These are phyloP conservation scores for Camptogramma bilineatum DNA, from an alignment of 2,888 invertebrate genomes.

Conservation along the genomic window DNA sequence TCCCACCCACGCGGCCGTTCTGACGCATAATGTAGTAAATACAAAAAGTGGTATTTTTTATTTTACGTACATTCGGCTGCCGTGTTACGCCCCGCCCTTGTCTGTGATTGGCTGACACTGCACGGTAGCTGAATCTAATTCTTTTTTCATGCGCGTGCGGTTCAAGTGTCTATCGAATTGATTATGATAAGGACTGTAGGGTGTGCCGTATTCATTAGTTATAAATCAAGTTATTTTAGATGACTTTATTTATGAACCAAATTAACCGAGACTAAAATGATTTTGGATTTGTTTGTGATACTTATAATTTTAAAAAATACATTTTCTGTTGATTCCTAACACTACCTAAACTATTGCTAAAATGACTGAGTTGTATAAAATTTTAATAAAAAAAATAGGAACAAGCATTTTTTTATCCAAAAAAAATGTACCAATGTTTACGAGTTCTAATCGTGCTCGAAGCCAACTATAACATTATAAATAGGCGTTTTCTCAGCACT, in stretches of 20 bases:
- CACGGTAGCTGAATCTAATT: conserved; percentile 70
- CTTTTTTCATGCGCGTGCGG: conserved; percentile 53
- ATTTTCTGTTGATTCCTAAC: not conserved
- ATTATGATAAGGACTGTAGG: conserved; percentile 37
- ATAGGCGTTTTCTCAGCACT: conserved; percentile 21
- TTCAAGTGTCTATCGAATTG: conserved; percentile 46
- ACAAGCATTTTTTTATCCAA: not conserved
- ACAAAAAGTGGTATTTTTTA: conserved; percentile 54
- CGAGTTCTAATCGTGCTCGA: conserved; percentile 5
- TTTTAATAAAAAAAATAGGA: not conserved
- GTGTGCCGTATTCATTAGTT: not conserved
- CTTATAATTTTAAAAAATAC: no score
- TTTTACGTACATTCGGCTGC: conserved; percentile 57
- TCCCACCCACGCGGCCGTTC: conserved; percentile 75
- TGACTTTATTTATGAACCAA: no score
- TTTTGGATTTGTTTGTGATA: no score
- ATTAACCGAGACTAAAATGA: no score
- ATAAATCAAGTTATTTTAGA: not conserved
- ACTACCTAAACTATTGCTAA: not conserved
- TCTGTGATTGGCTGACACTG: conserved; percentile 67
- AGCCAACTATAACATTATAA: conserved; percentile 19
- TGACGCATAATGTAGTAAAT: conserved; percentile 54
- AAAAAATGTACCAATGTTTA: not conserved
- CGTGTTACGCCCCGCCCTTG: conserved; percentile 78
- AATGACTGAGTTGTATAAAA: not conserved